These are phyloP conservation scores for Anthopleura xanthogrammica DNA, from an alignment of 92 coral and sea anemone genomes.

Conservation along the genomic window DNA sequence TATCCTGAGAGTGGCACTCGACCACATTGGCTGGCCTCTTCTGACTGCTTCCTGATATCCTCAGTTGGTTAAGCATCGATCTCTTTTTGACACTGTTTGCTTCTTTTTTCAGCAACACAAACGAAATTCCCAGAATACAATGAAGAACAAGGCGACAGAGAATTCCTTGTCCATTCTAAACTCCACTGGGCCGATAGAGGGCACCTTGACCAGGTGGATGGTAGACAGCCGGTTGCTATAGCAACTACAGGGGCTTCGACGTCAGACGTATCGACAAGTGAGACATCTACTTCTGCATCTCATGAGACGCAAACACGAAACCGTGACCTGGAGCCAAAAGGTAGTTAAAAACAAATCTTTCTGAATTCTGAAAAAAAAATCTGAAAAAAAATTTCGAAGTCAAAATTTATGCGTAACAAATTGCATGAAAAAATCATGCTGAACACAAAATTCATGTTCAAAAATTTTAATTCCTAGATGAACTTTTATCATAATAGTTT, in stretches of 20 bases:
- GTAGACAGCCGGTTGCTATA: slow-evolving; percentile 56
- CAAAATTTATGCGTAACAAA: too few relatives aligned
- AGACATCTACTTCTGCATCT: slow-evolving; percentile 46
- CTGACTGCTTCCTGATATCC: too few relatives aligned
- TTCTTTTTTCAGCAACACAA: slow-evolving; percentile 61
- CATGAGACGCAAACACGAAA: slow-evolving; percentile 85
- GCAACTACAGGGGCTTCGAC: slow-evolving; percentile 78
- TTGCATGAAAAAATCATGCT: too few relatives aligned
- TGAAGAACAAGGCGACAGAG: slow-evolving; percentile 47
- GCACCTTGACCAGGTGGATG: slow-evolving; percentile 26
- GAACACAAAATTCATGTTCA: too few relatives aligned
- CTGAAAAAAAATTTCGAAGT: too few relatives aligned
- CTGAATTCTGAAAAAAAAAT: neutral
- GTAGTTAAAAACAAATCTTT: slow-evolving; percentile 18
- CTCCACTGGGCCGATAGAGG: slow-evolving; percentile 37
- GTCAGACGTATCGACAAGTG: slow-evolving; percentile 43
- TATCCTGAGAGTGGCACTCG: too few relatives aligned
- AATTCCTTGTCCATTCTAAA: slow-evolving; percentile 46
- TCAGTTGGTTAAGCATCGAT: too few relatives aligned
- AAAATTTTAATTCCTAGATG: too few relatives aligned
- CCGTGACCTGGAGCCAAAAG: slow-evolving; percentile 85
- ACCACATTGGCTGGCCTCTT: too few relatives aligned
- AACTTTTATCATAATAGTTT: too few relatives aligned
- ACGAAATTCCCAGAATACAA: slow-evolving; percentile 61
- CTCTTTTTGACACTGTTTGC: neutral